Percentiles rank a stretch among this genome's conserved stretches.
Evolutionary conservation across 2,888 invertebrate species (phyloP).

Genomic region (Leptothorax acervorum): DNA sequence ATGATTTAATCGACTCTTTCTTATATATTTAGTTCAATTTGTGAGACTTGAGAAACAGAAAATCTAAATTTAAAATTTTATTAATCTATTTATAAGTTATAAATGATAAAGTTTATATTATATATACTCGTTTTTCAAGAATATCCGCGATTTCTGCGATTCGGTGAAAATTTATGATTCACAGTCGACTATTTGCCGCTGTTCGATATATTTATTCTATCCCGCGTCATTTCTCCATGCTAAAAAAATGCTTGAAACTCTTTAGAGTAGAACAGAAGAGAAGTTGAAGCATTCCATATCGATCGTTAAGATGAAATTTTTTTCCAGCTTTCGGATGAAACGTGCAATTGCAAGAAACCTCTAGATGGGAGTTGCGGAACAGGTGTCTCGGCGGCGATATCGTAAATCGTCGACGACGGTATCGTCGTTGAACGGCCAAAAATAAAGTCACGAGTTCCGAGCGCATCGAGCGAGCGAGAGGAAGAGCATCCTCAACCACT

Average conservation of each 20-base stretch:
- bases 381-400: constrained; percentile 79
- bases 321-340: not conserved
- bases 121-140: not conserved
- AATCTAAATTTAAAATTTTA: not conserved
- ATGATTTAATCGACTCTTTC: not conserved
- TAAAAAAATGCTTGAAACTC: constrained; percentile 11
- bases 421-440: constrained; percentile 79
- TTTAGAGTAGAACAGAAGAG: not conserved
- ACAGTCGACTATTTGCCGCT: not conserved
- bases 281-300: not conserved
- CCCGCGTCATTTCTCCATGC: not conserved
- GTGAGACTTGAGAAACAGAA: not conserved
- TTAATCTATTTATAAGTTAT: not conserved
- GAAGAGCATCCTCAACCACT: constrained; percentile 40
- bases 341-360: not conserved
- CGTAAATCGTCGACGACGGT: constrained; percentile 72
- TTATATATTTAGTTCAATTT: not conserved
- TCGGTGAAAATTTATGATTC: constrained; percentile 12
- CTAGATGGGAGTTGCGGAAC: constrained; percentile 72
- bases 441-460: constrained; percentile 76
- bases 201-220: not conserved
- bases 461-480: constrained; percentile 54
- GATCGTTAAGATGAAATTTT: not conserved
- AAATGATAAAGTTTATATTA: not conserved
- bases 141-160: not conserved